These are phyloP conservation scores for Gallinago undulata DNA, from an alignment of 2,113 vertebrate genomes.

Conservation along the genomic window DNA sequence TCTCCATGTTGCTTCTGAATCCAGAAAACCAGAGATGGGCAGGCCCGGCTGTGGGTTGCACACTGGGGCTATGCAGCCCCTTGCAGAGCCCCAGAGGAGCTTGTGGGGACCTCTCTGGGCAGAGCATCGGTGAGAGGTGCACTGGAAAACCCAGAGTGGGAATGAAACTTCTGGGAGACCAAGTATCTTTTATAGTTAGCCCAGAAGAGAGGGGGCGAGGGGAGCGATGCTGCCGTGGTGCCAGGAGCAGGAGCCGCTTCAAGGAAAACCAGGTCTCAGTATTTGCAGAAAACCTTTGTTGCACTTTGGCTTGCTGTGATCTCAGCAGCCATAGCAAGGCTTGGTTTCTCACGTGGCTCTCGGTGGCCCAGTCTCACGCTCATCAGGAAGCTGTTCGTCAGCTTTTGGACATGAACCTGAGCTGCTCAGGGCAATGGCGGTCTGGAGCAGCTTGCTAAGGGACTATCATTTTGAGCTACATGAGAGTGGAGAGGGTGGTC, in stretches of 20 bases:
- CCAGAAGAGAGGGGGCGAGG: accelerated
- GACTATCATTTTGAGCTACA: background rate
- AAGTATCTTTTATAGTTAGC: background rate
- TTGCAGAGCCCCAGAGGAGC: background rate
- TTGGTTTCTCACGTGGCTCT: accelerated
- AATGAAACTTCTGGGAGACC: background rate
- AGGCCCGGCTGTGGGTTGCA: background rate
- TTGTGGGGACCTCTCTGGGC: background rate
- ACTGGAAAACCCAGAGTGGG: background rate
- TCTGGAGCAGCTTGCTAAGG: background rate
- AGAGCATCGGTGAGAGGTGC: accelerated
- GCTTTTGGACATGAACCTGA: background rate
- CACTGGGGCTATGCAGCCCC: accelerated
- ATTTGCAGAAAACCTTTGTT: background rate
- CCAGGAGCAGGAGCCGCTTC: background rate
- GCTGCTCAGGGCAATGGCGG: background rate
- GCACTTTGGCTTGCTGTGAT: background rate
- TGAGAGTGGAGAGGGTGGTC: background rate
- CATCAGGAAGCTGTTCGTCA: background rate
- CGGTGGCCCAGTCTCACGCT: background rate
- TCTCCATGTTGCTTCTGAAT: background rate
- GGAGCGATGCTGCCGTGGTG: accelerated
- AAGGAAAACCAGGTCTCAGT: background rate
- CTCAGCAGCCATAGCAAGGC: background rate
- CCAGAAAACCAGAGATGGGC: background rate